These are phyloP conservation scores for Corythaeola cristata DNA, from an alignment of 2,113 vertebrate genomes.

Conservation along the genomic window DNA sequence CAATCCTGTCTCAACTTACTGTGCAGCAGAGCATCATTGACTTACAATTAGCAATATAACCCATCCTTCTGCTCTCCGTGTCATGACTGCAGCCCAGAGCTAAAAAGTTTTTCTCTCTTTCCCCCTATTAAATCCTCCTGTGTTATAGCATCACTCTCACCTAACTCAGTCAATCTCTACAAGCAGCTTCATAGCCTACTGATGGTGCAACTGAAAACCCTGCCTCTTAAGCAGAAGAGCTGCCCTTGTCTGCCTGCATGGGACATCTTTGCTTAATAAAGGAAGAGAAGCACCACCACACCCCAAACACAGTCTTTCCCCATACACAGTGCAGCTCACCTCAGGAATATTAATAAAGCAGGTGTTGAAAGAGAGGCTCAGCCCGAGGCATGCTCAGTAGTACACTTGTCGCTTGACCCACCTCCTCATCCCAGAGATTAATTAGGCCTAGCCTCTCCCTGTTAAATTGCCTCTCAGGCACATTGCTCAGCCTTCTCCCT, in stretches of 20 bases:
- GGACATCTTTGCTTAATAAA: not conserved
- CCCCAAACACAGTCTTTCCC: constrained; percentile 12
- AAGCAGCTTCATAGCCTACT: not conserved
- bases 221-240: not conserved
- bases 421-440: constrained; percentile 50
- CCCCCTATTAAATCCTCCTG: not conserved
- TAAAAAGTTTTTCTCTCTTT: not conserved
- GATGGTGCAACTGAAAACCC: not conserved
- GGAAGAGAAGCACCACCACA: not conserved
- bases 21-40: not conserved
- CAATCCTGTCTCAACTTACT: not conserved
- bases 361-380: constrained; percentile 45
- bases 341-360: constrained; percentile 44
- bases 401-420: constrained; percentile 41
- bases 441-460: constrained; percentile 51
- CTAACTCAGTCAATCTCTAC: not conserved
- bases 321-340: not conserved
- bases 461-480: constrained; percentile 47
- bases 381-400: constrained; percentile 38
- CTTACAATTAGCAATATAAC: not conserved
- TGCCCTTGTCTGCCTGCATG: not conserved
- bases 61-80: not conserved
- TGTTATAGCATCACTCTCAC: not conserved
- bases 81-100: not conserved
- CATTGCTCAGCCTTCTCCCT: constrained; percentile 33